These are phyloP conservation scores for Entomyzon cyanotis DNA, from an alignment of 2,113 vertebrate species.

Conservation along the genomic window DNA sequence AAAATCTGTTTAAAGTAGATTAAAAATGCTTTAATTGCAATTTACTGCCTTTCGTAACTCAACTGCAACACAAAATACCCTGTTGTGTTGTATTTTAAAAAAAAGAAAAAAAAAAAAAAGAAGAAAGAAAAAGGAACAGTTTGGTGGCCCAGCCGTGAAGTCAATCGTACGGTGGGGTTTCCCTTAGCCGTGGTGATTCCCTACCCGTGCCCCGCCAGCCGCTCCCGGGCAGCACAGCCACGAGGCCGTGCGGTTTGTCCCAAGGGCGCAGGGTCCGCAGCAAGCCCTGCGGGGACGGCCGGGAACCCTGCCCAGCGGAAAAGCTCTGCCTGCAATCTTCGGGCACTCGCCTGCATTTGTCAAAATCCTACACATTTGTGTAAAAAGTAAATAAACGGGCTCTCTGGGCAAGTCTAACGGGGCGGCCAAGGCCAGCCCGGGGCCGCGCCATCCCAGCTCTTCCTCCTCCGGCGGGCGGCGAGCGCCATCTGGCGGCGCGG, in stretches of 20 bases:
- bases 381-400: background rate
- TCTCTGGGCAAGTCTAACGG: fast-evolving
- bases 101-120: too few species aligned
- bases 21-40: background rate
- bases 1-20: background rate
- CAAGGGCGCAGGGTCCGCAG: background rate
- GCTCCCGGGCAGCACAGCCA: background rate
- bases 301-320: background rate
- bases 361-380: background rate
- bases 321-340: background rate
- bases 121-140: too few species aligned
- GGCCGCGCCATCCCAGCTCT: fast-evolving
- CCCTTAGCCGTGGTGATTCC: too few species aligned
- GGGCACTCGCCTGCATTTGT: too few species aligned
- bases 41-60: background rate
- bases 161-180: fast-evolving
- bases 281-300: too few species aligned
- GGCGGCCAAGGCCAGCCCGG: too few species aligned
- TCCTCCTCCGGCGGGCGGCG: background rate
- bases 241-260: background rate
- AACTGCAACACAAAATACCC: background rate
- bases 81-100: fast-evolving
- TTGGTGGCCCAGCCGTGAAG: background rate
- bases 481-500: slow-evolving; percentile 32
- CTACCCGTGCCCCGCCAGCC: background rate